phyloP scores from a whole-genome alignment of 2,888 invertebrate species.

The Drosophila neonasuta region DNA sequence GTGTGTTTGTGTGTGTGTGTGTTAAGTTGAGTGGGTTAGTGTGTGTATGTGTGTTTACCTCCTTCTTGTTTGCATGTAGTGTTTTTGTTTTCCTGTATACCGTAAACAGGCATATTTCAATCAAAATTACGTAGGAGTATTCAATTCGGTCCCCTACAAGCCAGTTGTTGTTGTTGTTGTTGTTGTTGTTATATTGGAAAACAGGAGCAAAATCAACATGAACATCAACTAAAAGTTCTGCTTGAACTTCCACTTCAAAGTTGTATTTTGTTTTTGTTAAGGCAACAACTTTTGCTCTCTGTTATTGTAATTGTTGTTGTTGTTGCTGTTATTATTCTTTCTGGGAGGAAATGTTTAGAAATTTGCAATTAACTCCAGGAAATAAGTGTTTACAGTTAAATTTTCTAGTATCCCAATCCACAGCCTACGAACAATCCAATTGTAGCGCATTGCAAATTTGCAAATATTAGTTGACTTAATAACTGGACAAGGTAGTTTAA shows the following conservation, averaged over 20 bases:
- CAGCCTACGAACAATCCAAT: conserved; percentile 1
- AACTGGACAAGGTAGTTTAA: background rate
- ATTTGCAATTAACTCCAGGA: conserved; percentile 74
- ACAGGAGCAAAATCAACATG: conserved; percentile 34
- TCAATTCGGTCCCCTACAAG: conserved; percentile 48
- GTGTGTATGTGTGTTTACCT: conserved; percentile 11
- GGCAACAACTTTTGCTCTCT: conserved; percentile 21
- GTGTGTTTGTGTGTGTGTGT: background rate
- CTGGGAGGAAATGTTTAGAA: conserved; percentile 58
- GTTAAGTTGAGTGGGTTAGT: background rate
- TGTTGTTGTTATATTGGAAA: conserved; percentile 21
- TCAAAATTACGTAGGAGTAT: conserved; percentile 69
- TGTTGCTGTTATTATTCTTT: conserved; percentile 14
- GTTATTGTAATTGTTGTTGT: conserved; percentile 3
- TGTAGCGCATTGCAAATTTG: conserved; percentile 7
- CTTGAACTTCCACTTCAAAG: conserved; percentile 31
- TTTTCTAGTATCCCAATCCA: conserved; percentile 20
- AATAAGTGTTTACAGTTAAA: conserved; percentile 64
- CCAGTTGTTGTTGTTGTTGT: background rate
- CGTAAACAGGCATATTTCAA: conserved; percentile 77
- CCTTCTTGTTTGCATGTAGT: conserved; percentile 7
- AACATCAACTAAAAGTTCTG: conserved; percentile 4
- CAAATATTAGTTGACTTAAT: conserved; percentile 30
- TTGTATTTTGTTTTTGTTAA: conserved; percentile 37
- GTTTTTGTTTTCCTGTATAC: conserved; percentile 43